Evolutionary conservation across 2,113 vertebrate species (phyloP).

Genomic region (Ophthalmotilapia sp.): DNA sequence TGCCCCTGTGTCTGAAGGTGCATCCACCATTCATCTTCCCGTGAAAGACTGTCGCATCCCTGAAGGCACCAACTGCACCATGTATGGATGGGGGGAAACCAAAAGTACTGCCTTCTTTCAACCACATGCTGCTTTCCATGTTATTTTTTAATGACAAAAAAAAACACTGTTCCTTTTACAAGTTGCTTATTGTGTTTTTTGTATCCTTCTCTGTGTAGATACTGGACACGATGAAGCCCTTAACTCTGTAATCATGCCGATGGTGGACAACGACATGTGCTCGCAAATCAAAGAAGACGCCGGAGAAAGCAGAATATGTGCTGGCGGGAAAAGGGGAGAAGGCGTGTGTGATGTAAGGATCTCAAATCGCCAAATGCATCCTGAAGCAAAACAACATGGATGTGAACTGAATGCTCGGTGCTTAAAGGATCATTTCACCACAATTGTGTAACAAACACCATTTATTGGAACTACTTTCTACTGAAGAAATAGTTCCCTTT

Average conservation of each 20-base stretch:
- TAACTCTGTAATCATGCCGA: slow-evolving; percentile 81
- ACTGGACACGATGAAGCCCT: slow-evolving; percentile 79
- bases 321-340: slow-evolving; percentile 80
- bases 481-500: background rate
- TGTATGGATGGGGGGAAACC: slow-evolving; percentile 98
- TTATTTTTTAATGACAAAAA: background rate
- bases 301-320: slow-evolving; percentile 87
- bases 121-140: background rate
- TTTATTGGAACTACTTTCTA: background rate
- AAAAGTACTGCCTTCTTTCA: slow-evolving; percentile 78
- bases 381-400: background rate
- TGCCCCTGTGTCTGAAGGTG: slow-evolving; percentile 82
- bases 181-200: background rate
- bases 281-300: slow-evolving; percentile 82
- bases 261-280: slow-evolving; percentile 86
- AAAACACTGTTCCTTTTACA: background rate
- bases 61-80: slow-evolving; percentile 86
- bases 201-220: slow-evolving; percentile 58
- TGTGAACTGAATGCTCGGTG: background rate
- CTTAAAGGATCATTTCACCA: background rate
- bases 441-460: background rate
- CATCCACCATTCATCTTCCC: slow-evolving; percentile 86
- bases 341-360: slow-evolving; percentile 91
- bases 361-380: background rate
- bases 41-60: slow-evolving; percentile 87